These are phyloP conservation scores for Enteromius trimaculatus DNA, from an alignment of 2,797 vertebrate genomes.

Conservation along the genomic window DNA sequence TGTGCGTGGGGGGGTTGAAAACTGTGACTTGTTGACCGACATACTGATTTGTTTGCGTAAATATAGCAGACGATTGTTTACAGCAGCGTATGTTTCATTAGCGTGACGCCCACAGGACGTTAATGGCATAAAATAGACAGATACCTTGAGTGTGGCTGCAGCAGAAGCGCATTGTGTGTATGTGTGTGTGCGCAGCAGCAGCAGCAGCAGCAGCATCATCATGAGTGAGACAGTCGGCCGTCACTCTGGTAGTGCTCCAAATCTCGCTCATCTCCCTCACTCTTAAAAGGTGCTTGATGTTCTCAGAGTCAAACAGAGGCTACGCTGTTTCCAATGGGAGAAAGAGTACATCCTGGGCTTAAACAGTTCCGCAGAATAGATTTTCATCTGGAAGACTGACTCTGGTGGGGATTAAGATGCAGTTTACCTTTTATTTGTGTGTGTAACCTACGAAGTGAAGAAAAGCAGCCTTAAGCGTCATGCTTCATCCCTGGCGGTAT, in stretches of 20 bases:
- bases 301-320: constrained; percentile 43
- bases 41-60: not conserved
- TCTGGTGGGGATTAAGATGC: not conserved
- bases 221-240: constrained; percentile 26
- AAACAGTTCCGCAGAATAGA: constrained; percentile 5
- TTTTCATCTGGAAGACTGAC: not conserved
- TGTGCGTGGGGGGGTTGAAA: not conserved
- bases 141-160: not conserved
- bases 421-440: not conserved
- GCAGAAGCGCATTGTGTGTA: constrained; percentile 12
- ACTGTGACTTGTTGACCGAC: not conserved
- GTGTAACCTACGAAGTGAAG: not conserved
- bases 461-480: not conserved
- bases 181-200: not conserved
- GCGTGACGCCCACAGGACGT: not conserved
- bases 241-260: constrained; percentile 39
- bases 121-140: constrained; percentile 4
- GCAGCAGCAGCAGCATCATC: not conserved
- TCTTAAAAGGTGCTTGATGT: constrained; percentile 21
- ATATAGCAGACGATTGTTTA: constrained; percentile 7
- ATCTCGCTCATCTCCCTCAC: constrained; percentile 21
- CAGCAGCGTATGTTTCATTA: not conserved
- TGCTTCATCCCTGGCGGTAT: not conserved
- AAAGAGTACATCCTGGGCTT: constrained; percentile 36
- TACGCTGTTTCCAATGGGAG: constrained; percentile 40